Evolutionary conservation across 2,113 vertebrate genomes (phyloP).

Genomic region (Cyphomyrus plagiostoma): DNA sequence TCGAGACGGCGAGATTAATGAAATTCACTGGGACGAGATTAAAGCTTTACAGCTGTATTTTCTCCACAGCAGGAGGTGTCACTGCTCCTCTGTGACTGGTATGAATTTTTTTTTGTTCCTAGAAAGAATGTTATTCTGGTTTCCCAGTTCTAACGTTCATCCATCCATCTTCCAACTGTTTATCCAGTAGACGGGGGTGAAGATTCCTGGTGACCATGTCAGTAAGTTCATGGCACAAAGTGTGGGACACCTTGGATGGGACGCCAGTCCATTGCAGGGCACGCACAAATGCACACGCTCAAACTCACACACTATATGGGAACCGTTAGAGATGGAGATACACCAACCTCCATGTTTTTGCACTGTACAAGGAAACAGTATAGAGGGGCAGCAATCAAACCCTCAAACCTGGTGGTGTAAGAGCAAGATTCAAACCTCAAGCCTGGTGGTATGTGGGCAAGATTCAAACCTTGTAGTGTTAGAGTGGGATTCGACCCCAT

Average conservation of each 20-base stretch:
- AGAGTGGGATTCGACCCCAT: background rate
- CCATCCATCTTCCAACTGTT: background rate
- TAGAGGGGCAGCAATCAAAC: background rate
- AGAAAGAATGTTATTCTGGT: background rate
- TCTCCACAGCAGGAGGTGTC: background rate
- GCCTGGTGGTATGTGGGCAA: too few relatives aligned
- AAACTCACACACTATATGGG: background rate
- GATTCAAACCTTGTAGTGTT: background rate
- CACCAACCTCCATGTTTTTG: background rate
- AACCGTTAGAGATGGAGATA: background rate
- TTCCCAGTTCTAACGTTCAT: background rate
- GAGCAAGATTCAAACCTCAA: background rate
- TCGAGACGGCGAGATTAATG: constrained; percentile 29
- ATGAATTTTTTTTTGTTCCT: background rate
- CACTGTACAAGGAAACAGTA: background rate
- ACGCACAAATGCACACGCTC: background rate
- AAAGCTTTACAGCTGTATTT: constrained; percentile 10
- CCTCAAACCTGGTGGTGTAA: background rate
- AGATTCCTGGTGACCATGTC: background rate
- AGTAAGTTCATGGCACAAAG: background rate
- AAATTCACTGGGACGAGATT: constrained; percentile 23
- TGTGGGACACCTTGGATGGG: background rate
- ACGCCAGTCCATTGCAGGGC: background rate
- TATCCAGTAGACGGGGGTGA: background rate
- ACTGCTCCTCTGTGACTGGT: background rate